phyloP scores from a whole-genome alignment of 2,888 invertebrate genomes.

The Allacma fusca region DNA sequence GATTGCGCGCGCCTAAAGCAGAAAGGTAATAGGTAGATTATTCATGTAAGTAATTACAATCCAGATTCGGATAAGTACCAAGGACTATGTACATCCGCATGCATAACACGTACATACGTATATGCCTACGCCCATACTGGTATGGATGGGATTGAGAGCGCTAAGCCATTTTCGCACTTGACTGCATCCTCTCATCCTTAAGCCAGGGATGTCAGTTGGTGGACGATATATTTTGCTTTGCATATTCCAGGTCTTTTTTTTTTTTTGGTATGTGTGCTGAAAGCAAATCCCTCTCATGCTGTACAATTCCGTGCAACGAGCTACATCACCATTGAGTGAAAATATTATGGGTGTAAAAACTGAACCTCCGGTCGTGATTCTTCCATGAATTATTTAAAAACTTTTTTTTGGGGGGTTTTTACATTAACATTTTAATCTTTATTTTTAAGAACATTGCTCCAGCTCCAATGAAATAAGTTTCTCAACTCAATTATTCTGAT shows the following conservation, averaged over 20 bases:
- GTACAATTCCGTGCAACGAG: neutral
- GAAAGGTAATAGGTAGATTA: constrained; percentile 30
- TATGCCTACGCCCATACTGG: too few species aligned
- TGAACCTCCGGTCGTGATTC: too few species aligned
- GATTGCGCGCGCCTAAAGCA: neutral
- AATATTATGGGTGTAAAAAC: neutral
- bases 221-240: neutral
- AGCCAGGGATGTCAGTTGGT: neutral
- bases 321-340: neutral
- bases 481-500: neutral
- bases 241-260: neutral
- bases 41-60: constrained; percentile 36
- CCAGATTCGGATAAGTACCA: neutral
- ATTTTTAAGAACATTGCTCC: too few species aligned
- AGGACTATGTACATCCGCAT: too few species aligned
- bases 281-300: neutral
- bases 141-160: neutral
- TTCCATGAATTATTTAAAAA: too few species aligned
- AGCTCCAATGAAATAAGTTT: neutral
- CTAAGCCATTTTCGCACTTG: constrained; percentile 14
- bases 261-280: neutral
- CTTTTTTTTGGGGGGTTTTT: too few species aligned
- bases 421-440: too few species aligned
- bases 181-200: neutral
- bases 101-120: too few species aligned